phyloP scores from a whole-genome alignment of 2,797 vertebrate species.

The Tamandua tetradactyla region DNA sequence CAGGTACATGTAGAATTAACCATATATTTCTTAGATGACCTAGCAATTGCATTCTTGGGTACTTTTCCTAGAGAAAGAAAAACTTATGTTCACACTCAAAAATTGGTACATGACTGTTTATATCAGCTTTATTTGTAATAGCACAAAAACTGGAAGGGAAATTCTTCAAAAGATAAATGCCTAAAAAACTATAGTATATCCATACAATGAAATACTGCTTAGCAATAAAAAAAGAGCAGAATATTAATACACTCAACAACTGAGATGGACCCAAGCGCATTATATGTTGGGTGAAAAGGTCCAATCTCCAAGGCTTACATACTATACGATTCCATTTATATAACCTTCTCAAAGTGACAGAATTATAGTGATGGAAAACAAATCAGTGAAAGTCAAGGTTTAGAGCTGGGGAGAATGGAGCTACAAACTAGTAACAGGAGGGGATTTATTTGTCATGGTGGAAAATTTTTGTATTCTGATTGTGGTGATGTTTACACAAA shows the following conservation, averaged over 20 bases:
- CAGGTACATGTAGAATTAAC: not conserved
- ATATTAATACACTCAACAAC: not conserved
- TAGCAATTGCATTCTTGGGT: not conserved
- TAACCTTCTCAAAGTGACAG: not conserved
- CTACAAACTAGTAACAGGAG: not conserved
- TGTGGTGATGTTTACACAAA: not conserved
- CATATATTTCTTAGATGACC: not conserved
- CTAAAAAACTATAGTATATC: not conserved
- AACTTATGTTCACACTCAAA: not conserved
- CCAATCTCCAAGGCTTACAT: not conserved
- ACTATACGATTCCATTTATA: not conserved
- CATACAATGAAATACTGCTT: not conserved
- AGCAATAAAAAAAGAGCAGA: not conserved
- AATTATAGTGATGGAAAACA: not conserved
- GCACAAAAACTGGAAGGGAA: not conserved
- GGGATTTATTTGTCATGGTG: not conserved
- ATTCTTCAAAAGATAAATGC: not conserved
- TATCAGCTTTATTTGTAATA: not conserved
- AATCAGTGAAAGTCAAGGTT: not conserved
- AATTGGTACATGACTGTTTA: not conserved
- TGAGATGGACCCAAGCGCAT: not conserved
- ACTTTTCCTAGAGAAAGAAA: not conserved
- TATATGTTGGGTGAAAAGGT: not conserved
- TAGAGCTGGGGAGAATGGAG: not conserved
- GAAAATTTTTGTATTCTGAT: not conserved